Conservation (phyloP, 2,888 invertebrate genomes). For the Philhelius pedissequus region DNA sequence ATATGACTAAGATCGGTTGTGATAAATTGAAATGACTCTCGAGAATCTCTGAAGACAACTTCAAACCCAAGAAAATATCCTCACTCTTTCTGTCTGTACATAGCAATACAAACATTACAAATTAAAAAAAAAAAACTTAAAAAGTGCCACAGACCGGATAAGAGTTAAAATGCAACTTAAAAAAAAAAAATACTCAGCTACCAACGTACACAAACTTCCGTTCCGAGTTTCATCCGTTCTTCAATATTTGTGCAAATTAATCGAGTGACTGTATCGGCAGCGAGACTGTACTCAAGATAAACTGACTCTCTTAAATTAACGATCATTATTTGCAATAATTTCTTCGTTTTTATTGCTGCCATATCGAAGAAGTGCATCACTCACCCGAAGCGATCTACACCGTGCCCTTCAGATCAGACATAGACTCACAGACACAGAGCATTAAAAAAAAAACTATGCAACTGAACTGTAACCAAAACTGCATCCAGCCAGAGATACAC, state of each 20-base stretch:
- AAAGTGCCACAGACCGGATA: slow-evolving; percentile 30
- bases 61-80: background rate
- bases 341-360: slow-evolving; percentile 18
- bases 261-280: slow-evolving; percentile 26
- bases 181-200: background rate
- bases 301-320: slow-evolving; percentile 10
- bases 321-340: slow-evolving; percentile 43
- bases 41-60: background rate
- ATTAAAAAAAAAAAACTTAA: background rate
- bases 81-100: background rate
- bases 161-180: slow-evolving; percentile 1
- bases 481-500: slow-evolving; percentile 20
- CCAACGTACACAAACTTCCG: background rate
- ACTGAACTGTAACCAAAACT: slow-evolving; percentile 57
- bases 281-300: slow-evolving; percentile 52
- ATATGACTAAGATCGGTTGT: slow-evolving; percentile 36
- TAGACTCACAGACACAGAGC: background rate
- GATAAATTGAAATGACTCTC: slow-evolving; percentile 13
- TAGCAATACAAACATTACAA: no score
- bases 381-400: slow-evolving; percentile 45
- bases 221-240: background rate
- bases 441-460: slow-evolving; percentile 2
- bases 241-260: slow-evolving; percentile 12
- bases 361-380: slow-evolving; percentile 64
- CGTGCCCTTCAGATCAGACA: background rate